Base-by-base conservation (phyloP, 2,888 invertebrate genomes). In the Alloscopus bannaensis region DNA sequence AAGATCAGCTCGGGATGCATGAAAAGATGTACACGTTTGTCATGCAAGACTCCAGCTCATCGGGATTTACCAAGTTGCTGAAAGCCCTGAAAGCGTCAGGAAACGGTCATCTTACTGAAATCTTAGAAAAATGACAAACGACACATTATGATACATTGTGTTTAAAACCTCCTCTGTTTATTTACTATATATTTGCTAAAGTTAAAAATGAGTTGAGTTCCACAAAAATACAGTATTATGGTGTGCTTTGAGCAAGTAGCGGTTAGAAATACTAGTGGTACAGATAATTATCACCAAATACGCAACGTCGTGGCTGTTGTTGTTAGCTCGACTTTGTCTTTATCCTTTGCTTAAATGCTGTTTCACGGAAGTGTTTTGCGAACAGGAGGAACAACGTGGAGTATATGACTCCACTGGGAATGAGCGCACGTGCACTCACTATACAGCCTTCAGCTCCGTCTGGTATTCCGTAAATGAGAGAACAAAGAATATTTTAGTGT, bases 371-470 rank as follows among this genome's bases (percentile, higher is more conserved):
- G 29, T 78, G 78, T 42, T 77, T 71, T 3, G 66, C 80, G 68
- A 83, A 81, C 16, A 83, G 80, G 3, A 83, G 62, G 52, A 83
- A 83, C 1, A 83, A 42, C 0, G 81, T 80, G 20, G 83, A 83
- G 42, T 83, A 83, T n/a, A 81, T 81, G 16, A 52, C 66, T 55
- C 73, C 69, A 40, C 81, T 81, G 11, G 80, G 80, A 31, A 73
- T 66, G 55, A 83, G 72, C 24, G 81, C 80, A 40, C 77, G 72
- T 22, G 73, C 60, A 40, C 76, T 82, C 59, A 82, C 76, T 16
- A 82, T 42, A 42, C 82, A 80, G 20, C 77, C 76, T n/a, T 55
- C 28, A 24, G 70, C 80, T 16, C 65, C 60, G 45, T 82, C 80
- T 82, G 66, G 18, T 68, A 79, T 40, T n/a, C n/a, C 8, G 22